These are phyloP conservation scores for Uropsilus gracilis DNA, from an alignment of 2,113 vertebrate genomes.

Conservation along the genomic window DNA sequence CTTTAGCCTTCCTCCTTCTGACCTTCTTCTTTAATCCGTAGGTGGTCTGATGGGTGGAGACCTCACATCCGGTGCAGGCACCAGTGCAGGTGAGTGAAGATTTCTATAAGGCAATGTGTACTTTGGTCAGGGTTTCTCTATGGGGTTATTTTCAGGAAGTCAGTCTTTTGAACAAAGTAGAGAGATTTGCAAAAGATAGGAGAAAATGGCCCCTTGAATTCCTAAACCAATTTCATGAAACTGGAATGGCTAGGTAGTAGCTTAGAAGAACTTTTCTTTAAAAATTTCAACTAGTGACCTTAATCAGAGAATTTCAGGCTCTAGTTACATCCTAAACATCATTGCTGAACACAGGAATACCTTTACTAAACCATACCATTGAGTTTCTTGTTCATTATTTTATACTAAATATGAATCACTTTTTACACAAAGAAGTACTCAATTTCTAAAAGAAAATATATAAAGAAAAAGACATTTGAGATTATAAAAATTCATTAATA, in stretches of 20 bases:
- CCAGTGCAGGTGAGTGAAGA: constrained; percentile 95
- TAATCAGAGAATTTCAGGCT: background rate
- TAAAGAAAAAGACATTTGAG: background rate
- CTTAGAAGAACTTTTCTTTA: constrained; percentile 38
- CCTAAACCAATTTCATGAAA: constrained; percentile 2
- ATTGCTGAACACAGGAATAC: background rate
- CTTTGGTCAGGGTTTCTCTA: background rate
- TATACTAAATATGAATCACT: background rate
- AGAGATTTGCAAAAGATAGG: background rate
- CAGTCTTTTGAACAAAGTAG: constrained; percentile 4
- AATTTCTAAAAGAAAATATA: background rate
- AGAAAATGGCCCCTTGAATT: constrained; percentile 30
- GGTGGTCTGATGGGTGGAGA: constrained; percentile 99
- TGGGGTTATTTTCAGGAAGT: background rate
- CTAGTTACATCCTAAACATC: background rate
- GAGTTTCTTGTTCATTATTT: background rate
- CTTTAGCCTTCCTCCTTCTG: constrained; percentile 63
- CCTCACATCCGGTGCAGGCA: constrained; percentile 98
- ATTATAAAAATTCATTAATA: background rate
- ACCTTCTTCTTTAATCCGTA: constrained; percentile 83
- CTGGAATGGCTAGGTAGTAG: background rate
- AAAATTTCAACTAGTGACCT: background rate
- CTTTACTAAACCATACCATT: background rate
- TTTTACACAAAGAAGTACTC: background rate
- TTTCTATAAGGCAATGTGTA: constrained; percentile 41